Evolutionary conservation across 2,797 vertebrate genomes (phyloP).

Genomic region (Sparidentex hasta): DNA sequence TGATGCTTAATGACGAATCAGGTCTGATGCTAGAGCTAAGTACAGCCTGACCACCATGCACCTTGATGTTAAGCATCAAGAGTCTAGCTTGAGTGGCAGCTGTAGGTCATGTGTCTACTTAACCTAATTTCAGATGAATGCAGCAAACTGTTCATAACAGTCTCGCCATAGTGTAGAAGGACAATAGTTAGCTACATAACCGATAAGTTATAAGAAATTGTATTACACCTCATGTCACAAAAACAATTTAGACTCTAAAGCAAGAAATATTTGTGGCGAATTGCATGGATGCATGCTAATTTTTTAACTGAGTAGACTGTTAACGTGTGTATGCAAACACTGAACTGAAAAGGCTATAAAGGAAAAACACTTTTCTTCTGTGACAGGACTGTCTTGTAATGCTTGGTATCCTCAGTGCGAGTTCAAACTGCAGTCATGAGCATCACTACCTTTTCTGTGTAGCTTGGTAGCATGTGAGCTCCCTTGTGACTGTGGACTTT

Average conservation of each 20-base stretch:
- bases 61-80: background rate
- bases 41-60: background rate
- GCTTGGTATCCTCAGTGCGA: slow-evolving; percentile 58
- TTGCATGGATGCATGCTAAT: slow-evolving; percentile 33
- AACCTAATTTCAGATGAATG: background rate
- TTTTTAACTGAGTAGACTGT: slow-evolving; percentile 52
- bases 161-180: background rate
- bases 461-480: slow-evolving; percentile 64
- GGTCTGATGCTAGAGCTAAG: background rate
- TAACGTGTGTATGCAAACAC: slow-evolving; percentile 54
- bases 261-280: slow-evolving; percentile 37
- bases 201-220: background rate
- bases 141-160: background rate
- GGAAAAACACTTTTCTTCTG: slow-evolving; percentile 27
- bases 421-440: slow-evolving; percentile 77
- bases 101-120: background rate
- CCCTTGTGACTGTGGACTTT: slow-evolving; percentile 58
- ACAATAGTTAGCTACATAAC: background rate
- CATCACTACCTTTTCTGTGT: slow-evolving; percentile 51
- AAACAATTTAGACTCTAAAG: background rate
- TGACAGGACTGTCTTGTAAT: slow-evolving; percentile 57
- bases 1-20: background rate
- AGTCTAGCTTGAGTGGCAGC: background rate
- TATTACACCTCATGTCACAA: background rate
- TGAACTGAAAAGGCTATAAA: slow-evolving; percentile 49